Base-by-base conservation (phyloP, 2,113 vertebrate species). In the Corydoras sp. region DNA sequence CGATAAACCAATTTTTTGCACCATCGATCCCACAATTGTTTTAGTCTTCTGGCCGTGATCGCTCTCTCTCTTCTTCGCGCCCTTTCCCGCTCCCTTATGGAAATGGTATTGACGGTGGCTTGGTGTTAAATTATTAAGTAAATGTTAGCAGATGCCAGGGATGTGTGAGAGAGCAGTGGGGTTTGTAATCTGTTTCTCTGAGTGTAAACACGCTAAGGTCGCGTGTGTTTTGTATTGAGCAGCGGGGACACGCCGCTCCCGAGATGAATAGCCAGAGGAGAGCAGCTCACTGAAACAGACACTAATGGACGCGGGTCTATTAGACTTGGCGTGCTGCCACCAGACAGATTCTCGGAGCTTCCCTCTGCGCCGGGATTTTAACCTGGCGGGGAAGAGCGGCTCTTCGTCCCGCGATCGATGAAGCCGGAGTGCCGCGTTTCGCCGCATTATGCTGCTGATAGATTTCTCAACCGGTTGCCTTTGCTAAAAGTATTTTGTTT, bases 1-100 rank as follows among this genome's bases (percentile, higher is more conserved):
- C 93, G 75, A 93, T 94, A 92, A 91, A 83, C 87, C 91, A 86
- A 90, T 93, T 90, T 91, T 82, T 91, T 87, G 88, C 85, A 87
- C 82, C 90, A 92, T 93, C 88, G 92, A 94, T 93, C 88, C 84
- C 81, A 76, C 80, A 71, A 77, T 88, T 86, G 83, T 86, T 89
- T 84, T 81, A 76, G 69, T 76, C 65, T 78, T 80, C 71, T 77
- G 69, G 70, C n/a, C 49, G 81, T 72, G 65, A 79, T 83, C 73
- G 76, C 72, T 69, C 65, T 71, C 18, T 35, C 82, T 81, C 72
- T 68, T 76, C 62, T 56, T 30, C 65, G 14, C 54, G 75, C 79
- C 55, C 79, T 80, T n/a, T n/a, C 53, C 68, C 69, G 82, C 61
- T 81, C 76, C 73, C 77, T 80, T 80, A 83, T 83, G 87, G 86